phyloP scores from a whole-genome alignment of 2,797 vertebrate species.

The Urocyon cinereoargenteus region DNA sequence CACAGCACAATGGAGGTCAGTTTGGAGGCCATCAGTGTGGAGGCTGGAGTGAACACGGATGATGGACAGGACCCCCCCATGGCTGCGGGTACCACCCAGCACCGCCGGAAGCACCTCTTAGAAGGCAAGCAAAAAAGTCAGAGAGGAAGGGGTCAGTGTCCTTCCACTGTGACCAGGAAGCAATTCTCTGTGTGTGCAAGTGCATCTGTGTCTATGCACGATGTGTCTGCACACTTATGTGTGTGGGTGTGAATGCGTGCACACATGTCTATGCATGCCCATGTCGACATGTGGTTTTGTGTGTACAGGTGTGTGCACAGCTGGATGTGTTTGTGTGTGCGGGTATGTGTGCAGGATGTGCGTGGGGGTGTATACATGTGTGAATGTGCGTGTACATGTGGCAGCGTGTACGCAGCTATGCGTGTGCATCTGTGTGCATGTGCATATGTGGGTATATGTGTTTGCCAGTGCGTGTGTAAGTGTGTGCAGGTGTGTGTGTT shows the following conservation, averaged over 20 bases:
- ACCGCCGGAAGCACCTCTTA: background rate
- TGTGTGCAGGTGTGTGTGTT: background rate
- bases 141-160: background rate
- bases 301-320: background rate
- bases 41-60: background rate
- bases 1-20: background rate
- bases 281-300: too few relatives aligned
- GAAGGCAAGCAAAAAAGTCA: background rate
- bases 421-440: too few relatives aligned
- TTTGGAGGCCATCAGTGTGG: background rate
- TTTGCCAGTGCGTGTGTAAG: background rate
- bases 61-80: background rate
- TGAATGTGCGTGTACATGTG: too few relatives aligned
- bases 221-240: background rate
- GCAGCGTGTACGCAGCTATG: too few relatives aligned
- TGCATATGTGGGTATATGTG: accelerated
- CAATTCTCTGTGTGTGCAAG: accelerated
- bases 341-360: too few relatives aligned
- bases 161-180: background rate
- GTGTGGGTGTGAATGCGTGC: background rate
- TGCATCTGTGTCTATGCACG: background rate
- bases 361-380: too few relatives aligned
- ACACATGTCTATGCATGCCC: too few relatives aligned
- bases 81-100: background rate
- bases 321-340: too few relatives aligned